phyloP scores from a whole-genome alignment of 2,797 vertebrate genomes.

The Alauda arvensis region DNA sequence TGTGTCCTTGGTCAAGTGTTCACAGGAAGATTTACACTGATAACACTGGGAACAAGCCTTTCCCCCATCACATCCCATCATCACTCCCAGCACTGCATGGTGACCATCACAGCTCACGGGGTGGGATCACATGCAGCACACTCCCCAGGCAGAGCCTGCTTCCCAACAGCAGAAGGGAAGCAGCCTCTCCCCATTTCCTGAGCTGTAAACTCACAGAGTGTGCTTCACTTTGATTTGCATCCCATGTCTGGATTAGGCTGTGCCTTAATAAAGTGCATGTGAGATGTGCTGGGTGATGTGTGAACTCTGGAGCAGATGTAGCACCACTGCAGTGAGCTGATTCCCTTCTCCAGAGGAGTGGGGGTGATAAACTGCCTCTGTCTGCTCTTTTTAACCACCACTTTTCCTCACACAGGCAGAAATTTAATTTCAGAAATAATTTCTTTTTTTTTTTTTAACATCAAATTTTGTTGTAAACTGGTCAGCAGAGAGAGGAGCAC shows the following conservation, averaged over 20 bases:
- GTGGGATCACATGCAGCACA: conserved; percentile 32
- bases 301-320: conserved; percentile 35
- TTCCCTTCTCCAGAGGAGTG: background rate
- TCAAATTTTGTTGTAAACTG: background rate
- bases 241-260: conserved; percentile 15
- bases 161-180: conserved; percentile 46
- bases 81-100: conserved; percentile 47
- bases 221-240: conserved; percentile 44
- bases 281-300: conserved; percentile 45
- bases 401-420: background rate
- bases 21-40: conserved; percentile 52
- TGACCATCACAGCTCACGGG: conserved; percentile 50
- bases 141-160: conserved; percentile 1
- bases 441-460: background rate
- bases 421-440: background rate
- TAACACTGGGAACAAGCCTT: conserved; percentile 34
- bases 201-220: conserved; percentile 41
- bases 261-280: conserved; percentile 46
- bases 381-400: background rate
- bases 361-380: background rate
- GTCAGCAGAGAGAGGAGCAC: background rate
- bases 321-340: fast-evolving
- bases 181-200: conserved; percentile 60
- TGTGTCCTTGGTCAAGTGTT: conserved; percentile 25
- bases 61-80: conserved; percentile 43